phyloP scores from a whole-genome alignment of 1,140 invertebrate genomes.

The Heliothis subflexa region DNA sequence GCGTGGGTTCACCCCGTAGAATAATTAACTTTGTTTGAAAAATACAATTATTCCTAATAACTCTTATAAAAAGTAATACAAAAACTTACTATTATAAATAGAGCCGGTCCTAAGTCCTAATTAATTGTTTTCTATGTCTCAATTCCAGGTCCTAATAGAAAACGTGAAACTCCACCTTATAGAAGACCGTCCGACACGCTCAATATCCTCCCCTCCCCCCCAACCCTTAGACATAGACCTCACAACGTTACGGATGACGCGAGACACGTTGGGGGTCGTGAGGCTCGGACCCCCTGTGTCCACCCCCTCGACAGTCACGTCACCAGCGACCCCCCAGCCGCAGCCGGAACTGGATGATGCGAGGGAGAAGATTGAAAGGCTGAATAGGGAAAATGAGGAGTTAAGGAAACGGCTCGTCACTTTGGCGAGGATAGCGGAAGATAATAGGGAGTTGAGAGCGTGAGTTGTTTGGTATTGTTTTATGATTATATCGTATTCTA shows the following conservation, averaged over 20 bases:
- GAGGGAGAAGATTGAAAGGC: slow-evolving; percentile 65
- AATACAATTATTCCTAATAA: no score
- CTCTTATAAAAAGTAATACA: no score
- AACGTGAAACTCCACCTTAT: slow-evolving; percentile 89
- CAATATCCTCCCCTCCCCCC: slow-evolving; percentile 93
- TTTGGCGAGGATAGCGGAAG: slow-evolving; percentile 74
- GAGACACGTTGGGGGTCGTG: slow-evolving; percentile 90
- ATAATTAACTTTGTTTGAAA: no score
- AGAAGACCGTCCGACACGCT: slow-evolving; percentile 93
- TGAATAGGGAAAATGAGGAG: slow-evolving; percentile 79
- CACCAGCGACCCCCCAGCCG: slow-evolving; percentile 70
- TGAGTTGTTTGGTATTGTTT: slow-evolving; percentile 58
- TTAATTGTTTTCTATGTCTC: no score
- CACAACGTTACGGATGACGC: slow-evolving; percentile 88
- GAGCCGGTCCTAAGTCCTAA: no score
- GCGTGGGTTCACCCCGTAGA: no score
- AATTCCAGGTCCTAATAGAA: slow-evolving; percentile 89
- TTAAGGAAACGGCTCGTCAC: slow-evolving; percentile 72
- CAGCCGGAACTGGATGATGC: slow-evolving; percentile 67
- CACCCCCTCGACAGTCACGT: slow-evolving; percentile 60
- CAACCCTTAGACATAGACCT: slow-evolving; percentile 93
- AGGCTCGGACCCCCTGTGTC: slow-evolving; percentile 88
- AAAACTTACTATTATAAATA: no score
- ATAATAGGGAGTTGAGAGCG: slow-evolving; percentile 81
- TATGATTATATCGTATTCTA: background rate